Conservation (phyloP, 2,797 vertebrate species). For the Galago senegalensis region DNA sequence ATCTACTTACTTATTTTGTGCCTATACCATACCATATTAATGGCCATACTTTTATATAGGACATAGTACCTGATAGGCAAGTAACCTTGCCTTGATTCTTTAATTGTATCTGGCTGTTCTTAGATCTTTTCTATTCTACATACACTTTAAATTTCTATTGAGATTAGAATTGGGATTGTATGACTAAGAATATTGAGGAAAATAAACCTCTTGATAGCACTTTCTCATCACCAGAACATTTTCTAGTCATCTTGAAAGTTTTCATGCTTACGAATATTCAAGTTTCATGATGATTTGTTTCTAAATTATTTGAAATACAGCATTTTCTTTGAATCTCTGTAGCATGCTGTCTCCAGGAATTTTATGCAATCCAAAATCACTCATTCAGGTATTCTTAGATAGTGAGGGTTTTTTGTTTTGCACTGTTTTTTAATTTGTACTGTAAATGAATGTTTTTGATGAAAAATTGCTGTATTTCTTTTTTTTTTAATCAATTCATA, state of each 20-base stretch:
- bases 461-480: neutral
- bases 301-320: neutral
- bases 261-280: neutral
- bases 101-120: neutral
- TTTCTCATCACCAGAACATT: neutral
- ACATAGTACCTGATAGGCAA: neutral
- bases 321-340: neutral
- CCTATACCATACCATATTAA: neutral
- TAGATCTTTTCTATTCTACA: neutral
- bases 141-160: neutral
- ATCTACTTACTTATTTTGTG: neutral
- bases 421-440: neutral
- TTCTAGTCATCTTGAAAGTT: slow-evolving; percentile 4
- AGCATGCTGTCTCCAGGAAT: neutral
- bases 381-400: neutral
- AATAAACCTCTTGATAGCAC: neutral
- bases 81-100: neutral
- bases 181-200: neutral
- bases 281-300: neutral
- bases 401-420: neutral
- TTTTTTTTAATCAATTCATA: neutral
- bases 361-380: neutral
- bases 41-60: neutral
- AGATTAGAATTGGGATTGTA: neutral
- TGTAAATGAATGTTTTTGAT: neutral